A percentile compares a stretch with the other conserved stretches of the same genome.
phyloP scores from a whole-genome alignment of 2,888 invertebrate genomes.

The Hedychridium roseum region DNA sequence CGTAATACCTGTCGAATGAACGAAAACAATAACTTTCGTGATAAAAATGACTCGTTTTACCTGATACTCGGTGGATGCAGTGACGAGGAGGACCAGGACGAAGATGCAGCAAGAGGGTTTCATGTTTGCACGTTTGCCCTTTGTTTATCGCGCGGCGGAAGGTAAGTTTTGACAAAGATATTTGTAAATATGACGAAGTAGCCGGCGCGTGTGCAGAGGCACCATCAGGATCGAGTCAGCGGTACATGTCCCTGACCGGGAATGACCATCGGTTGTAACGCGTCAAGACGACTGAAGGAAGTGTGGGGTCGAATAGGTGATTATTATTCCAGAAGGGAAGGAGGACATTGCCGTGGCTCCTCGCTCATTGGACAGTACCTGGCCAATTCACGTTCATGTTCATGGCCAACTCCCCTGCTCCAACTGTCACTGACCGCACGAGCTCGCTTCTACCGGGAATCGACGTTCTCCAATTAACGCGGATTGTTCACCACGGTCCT shows the following conservation, averaged over 20 bases:
- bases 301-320: conserved; percentile 46
- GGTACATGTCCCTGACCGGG: conserved; percentile 44
- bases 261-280: conserved; percentile 45
- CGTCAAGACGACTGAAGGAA: conserved; percentile 48
- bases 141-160: neutral
- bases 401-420: conserved; percentile 39
- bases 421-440: conserved; percentile 57
- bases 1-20: no score
- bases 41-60: conserved; percentile 21
- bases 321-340: conserved; percentile 53
- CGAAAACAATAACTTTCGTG: neutral
- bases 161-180: conserved; percentile 2
- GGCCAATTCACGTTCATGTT: conserved; percentile 58
- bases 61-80: conserved; percentile 18
- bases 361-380: conserved; percentile 46
- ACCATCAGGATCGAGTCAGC: conserved; percentile 39
- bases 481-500: no score
- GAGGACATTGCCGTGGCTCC: conserved; percentile 45
- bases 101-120: conserved; percentile 15
- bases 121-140: conserved; percentile 24
- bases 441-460: conserved; percentile 23
- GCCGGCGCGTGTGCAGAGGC: conserved; percentile 33
- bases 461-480: neutral
- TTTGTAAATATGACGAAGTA: conserved; percentile 13
- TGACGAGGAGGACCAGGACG: conserved; percentile 13